Conservation (phyloP, 2,797 vertebrate species). For the Miichthys miiuy region DNA sequence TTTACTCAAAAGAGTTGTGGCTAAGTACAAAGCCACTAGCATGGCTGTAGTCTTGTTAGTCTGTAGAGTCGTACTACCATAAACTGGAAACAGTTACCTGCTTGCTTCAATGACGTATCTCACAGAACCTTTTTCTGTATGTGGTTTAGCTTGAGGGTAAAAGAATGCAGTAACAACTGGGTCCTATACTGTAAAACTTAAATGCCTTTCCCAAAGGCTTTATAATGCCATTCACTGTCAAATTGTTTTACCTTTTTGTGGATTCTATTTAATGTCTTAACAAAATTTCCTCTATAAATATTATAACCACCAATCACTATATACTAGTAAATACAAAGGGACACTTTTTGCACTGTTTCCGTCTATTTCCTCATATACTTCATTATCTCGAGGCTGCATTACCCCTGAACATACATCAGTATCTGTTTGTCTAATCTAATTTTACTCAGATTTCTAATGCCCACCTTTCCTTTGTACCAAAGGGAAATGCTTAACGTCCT, state of each 20-base stretch:
- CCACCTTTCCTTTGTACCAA: conserved; percentile 63
- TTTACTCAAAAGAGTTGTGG: neutral
- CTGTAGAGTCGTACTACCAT: neutral
- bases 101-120: conserved; percentile 3
- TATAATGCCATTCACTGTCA: neutral
- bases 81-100: conserved; percentile 7
- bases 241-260: neutral
- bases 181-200: too few species aligned
- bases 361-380: conserved; percentile 2
- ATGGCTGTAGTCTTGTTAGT: neutral
- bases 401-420: conserved; percentile 6
- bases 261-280: neutral
- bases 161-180: neutral
- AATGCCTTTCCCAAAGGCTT: neutral
- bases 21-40: neutral
- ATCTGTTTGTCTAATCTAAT: conserved; percentile 35
- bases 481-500: conserved; percentile 56
- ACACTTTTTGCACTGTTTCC: neutral
- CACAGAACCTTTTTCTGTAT: neutral
- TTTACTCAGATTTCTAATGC: conserved; percentile 31
- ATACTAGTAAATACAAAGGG: conserved; percentile 3
- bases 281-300: neutral
- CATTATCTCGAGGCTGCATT: too few species aligned
- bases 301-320: neutral
- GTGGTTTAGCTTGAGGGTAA: neutral